Percentiles rank a stretch among this genome's conserved stretches.
phyloP scores from a whole-genome alignment of 2,888 invertebrate genomes.

The Platypus cylindrus region DNA sequence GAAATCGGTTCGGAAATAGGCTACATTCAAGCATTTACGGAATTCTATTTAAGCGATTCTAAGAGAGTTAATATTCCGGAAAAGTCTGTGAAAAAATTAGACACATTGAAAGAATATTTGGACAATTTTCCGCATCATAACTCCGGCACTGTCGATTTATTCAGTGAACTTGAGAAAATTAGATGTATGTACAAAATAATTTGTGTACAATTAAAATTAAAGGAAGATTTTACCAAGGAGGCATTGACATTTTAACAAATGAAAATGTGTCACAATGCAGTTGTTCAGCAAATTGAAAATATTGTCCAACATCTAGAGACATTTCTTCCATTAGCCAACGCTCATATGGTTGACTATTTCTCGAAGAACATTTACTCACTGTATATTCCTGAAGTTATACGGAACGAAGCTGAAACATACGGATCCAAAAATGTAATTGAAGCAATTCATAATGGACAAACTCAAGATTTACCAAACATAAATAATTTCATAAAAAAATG shows the following conservation, averaged over 20 bases:
- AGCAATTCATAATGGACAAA: slow-evolving; percentile 37
- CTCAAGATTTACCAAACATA: slow-evolving; percentile 20
- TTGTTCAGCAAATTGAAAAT: slow-evolving; percentile 37
- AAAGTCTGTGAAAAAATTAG: slow-evolving; percentile 42
- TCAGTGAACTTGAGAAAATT: slow-evolving; percentile 47
- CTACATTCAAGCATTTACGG: slow-evolving; percentile 51
- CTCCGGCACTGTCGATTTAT: slow-evolving; percentile 51
- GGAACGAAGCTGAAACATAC: slow-evolving; percentile 36
- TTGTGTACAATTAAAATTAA: slow-evolving; percentile 53
- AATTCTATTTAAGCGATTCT: slow-evolving; percentile 28
- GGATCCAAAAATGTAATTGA: slow-evolving; percentile 37
- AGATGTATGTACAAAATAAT: slow-evolving; percentile 56
- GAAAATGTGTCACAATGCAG: too few species aligned
- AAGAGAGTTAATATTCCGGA: slow-evolving; percentile 31
- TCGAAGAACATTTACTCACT: slow-evolving; percentile 46
- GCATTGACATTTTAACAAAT: slow-evolving; percentile 48
- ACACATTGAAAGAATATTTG: slow-evolving; percentile 46
- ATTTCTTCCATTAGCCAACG: slow-evolving; percentile 51
- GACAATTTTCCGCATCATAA: slow-evolving; percentile 53
- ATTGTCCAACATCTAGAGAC: slow-evolving; percentile 45
- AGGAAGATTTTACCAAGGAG: slow-evolving; percentile 39
- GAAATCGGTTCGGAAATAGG: slow-evolving; percentile 68
- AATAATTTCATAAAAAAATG: slow-evolving; percentile 24
- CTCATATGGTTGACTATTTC: slow-evolving; percentile 66
- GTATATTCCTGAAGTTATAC: slow-evolving; percentile 44